phyloP scores from a whole-genome alignment of 2,113 vertebrate species.

The Rhadina sibilatrix region DNA sequence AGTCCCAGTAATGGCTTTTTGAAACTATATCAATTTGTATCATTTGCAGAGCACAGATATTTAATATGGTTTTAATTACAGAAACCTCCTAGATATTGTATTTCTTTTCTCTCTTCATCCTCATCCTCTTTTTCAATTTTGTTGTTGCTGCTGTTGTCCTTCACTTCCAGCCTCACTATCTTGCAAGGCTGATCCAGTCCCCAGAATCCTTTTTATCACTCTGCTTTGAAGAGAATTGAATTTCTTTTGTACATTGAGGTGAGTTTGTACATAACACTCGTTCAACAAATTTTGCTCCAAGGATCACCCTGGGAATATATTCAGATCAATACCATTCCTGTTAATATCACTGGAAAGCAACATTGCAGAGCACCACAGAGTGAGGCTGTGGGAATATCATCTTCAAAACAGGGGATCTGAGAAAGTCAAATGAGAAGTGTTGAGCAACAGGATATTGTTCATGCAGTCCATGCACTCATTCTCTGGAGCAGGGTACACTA shows the following conservation, averaged over 20 bases:
- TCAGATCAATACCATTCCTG: conserved; percentile 52
- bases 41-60: not conserved
- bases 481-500: not conserved
- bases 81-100: not conserved
- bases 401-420: not conserved
- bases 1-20: conserved; percentile 7
- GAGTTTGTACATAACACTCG: conserved; percentile 49
- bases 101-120: not conserved
- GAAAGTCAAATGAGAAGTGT: not conserved
- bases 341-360: conserved; percentile 43
- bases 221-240: conserved; percentile 39
- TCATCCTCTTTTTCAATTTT: not conserved
- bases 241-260: conserved; percentile 39
- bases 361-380: not conserved
- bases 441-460: not conserved
- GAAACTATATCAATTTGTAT: conserved; percentile 30
- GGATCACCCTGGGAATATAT: conserved; percentile 41
- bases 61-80: conserved; percentile 43
- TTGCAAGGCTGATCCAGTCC: not conserved
- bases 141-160: not conserved
- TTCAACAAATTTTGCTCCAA: conserved; percentile 44
- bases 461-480: not conserved
- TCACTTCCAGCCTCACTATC: not conserved
- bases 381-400: conserved; percentile 38
- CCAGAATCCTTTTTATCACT: conserved; percentile 42